phyloP scores from a whole-genome alignment of 2,113 vertebrate genomes.

The Calyptomena viridis region DNA sequence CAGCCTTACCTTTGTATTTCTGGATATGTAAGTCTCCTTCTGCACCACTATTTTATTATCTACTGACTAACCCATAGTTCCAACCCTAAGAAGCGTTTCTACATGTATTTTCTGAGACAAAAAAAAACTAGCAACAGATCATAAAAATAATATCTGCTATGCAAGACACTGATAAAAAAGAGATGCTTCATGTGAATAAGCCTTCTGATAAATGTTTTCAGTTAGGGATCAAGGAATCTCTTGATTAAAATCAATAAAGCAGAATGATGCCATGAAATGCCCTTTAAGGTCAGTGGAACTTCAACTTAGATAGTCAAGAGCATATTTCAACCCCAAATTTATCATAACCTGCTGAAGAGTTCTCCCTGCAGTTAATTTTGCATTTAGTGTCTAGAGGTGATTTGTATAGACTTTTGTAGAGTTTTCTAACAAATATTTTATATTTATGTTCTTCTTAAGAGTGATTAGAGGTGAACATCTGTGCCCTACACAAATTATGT shows the following conservation, averaged over 20 bases:
- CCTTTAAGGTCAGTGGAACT: background rate
- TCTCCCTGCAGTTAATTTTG: background rate
- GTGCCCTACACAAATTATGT: conserved; percentile 10
- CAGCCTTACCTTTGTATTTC: background rate
- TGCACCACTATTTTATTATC: background rate
- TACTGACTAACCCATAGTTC: background rate
- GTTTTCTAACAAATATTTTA: background rate
- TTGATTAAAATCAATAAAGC: background rate
- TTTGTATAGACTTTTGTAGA: background rate
- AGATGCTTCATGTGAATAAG: background rate
- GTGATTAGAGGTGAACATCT: conserved; percentile 46
- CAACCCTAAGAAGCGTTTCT: background rate
- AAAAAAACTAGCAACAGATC: background rate
- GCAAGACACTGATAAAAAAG: background rate
- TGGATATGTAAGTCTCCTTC: background rate
- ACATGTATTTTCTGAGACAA: background rate
- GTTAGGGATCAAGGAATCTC: background rate
- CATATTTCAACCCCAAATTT: background rate
- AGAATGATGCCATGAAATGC: background rate
- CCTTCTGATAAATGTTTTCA: background rate
- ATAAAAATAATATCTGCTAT: background rate
- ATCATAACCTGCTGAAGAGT: background rate
- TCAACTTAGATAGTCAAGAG: background rate
- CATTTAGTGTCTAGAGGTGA: background rate
- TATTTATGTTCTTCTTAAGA: conserved; percentile 23